phyloP scores from a whole-genome alignment of 2,113 vertebrate genomes.

The Suricata suricatta region DNA sequence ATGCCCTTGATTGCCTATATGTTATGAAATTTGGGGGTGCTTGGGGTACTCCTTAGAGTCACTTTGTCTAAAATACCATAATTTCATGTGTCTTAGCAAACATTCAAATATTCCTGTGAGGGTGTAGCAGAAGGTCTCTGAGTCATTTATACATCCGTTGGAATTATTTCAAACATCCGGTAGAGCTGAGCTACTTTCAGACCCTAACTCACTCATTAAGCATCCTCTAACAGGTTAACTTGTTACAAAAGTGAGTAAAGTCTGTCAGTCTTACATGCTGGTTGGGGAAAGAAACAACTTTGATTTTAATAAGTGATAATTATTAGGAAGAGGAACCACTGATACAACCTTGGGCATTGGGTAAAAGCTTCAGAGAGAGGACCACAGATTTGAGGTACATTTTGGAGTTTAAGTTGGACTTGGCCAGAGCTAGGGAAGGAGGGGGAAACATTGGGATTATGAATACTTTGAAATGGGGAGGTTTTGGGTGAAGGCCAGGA shows the following conservation, averaged over 20 bases:
- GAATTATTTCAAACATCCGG: conserved; percentile 6
- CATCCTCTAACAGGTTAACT: neutral
- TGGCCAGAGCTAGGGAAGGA: neutral
- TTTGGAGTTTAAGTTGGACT: neutral
- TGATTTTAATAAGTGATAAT: neutral
- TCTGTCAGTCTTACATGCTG: neutral
- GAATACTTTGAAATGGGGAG: neutral
- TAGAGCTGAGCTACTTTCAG: neutral
- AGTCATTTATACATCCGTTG: neutral
- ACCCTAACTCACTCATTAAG: neutral
- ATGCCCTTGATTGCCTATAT: neutral
- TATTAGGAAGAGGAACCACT: neutral
- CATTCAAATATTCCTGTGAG: neutral
- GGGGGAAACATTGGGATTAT: neutral
- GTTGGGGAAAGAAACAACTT: neutral
- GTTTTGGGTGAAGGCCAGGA: neutral
- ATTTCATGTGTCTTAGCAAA: neutral
- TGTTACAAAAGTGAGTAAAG: conserved; percentile 21
- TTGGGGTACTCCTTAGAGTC: neutral
- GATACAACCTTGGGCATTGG: neutral
- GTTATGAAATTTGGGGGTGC: neutral
- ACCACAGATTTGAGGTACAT: neutral
- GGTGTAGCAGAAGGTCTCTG: neutral
- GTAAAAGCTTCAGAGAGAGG: neutral
- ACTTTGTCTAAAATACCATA: neutral